Evolutionary conservation across 2,113 vertebrate species (phyloP).

Genomic region (Rhodinocichla rosea): DNA sequence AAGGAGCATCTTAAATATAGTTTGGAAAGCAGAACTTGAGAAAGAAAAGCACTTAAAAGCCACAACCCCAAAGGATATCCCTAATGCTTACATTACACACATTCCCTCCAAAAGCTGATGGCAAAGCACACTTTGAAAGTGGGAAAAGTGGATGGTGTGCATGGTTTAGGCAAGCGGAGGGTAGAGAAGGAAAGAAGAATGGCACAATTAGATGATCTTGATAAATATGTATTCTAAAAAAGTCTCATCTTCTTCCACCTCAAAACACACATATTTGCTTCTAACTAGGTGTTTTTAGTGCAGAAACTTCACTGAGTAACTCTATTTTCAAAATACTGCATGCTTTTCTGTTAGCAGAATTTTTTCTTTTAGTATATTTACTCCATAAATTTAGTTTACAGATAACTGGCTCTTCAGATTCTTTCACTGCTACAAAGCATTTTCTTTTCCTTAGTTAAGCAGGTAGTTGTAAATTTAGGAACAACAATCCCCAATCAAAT

Average conservation of each 20-base stretch:
- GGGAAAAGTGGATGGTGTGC: rapidly evolving
- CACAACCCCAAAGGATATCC: background rate
- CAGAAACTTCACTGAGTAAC: background rate
- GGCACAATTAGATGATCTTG: background rate
- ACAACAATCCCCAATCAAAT: background rate
- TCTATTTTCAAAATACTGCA: background rate
- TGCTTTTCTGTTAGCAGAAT: background rate
- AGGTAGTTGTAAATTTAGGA: background rate
- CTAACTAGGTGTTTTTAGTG: background rate
- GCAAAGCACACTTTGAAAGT: background rate
- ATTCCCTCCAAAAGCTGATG: background rate
- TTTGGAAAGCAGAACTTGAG: background rate
- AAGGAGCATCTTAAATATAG: background rate
- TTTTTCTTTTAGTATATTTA: background rate
- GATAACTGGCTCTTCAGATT: background rate
- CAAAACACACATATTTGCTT: background rate
- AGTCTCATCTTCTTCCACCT: background rate
- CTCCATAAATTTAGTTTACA: background rate
- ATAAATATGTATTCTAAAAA: background rate
- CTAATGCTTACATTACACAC: background rate
- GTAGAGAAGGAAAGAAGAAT: background rate
- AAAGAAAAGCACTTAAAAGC: background rate
- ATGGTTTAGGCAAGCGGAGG: background rate
- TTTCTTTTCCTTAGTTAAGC: background rate
- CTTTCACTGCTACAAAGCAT: background rate